Base-by-base conservation (phyloP, 2,888 invertebrate genomes). In the Orgyia antiqua region DNA sequence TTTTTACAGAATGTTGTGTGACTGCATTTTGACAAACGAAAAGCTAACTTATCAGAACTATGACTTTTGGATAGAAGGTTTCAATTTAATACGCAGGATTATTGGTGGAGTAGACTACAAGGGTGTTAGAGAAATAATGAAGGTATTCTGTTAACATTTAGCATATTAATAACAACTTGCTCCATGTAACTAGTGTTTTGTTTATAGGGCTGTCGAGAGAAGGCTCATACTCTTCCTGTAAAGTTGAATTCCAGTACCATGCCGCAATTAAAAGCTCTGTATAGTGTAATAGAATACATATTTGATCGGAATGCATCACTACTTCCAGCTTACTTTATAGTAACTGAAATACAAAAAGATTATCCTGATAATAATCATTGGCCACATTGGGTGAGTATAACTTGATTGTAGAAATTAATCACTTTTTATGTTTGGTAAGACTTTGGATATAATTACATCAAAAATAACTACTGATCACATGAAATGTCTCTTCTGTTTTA, bases 71-170 rank as follows among this genome's bases (percentile, higher is more conserved):
- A 91, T 94, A 29, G 93, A 94, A 71, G 92, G 94, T 60, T 97
- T 98, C 68, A 89, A 89, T 48, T 84, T 98, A 3, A 92, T 98
- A 31, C 89, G 93, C 49, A 92, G 91, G 68, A 92, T 97, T 24
- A 94, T 98, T 56, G 93, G 93, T 20, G 93, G 94, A 34, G 97
- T 98, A 1, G 97, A 98, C 73, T 98, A 98, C 68, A 98, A 98
- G 83, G 98, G 96, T 9, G 96, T 96, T 0, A 83, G 96, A 48
- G 96, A 96, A 87, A 94, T 96, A 36, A 95, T 96, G 94, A 96
- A 95, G 88, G 93, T 92, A 71, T 59, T 23, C 10, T 23, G 23
- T 19, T 19, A 4, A 19, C n/a, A n/a, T 19, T 4, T 19, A 19
- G 59, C 52, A 27, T 20, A 10, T 20, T 20, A 19, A 9, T 12